These are phyloP conservation scores for Oncorhynchus kisutch DNA, from an alignment of 2,113 vertebrate species.

Conservation along the genomic window DNA sequence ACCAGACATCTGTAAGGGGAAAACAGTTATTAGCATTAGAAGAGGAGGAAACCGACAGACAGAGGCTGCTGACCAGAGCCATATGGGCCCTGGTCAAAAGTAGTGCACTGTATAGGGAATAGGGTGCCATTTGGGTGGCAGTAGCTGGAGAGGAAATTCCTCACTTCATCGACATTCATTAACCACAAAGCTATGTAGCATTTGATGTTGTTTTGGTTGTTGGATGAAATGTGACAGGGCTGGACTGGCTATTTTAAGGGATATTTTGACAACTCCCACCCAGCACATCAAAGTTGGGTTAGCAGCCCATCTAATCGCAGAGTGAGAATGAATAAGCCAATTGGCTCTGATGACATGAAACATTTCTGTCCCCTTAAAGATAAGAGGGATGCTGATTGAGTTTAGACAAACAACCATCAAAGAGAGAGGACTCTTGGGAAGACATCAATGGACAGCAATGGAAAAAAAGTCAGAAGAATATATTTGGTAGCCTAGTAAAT, in stretches of 20 bases:
- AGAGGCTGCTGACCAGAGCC: not conserved
- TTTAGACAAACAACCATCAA: slow-evolving; percentile 37
- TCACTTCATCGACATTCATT: not conserved
- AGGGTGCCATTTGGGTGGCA: not conserved
- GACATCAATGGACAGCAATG: slow-evolving; percentile 11
- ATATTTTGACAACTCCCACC: not conserved
- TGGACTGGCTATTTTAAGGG: not conserved
- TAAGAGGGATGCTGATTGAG: slow-evolving; percentile 4
- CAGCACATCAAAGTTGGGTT: too few relatives aligned
- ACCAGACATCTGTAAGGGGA: slow-evolving; percentile 78
- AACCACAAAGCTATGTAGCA: not conserved
- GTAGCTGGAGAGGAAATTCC: not conserved
- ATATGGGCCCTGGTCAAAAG: too few relatives aligned
- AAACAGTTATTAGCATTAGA: slow-evolving; percentile 6
- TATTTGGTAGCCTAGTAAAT: not conserved
- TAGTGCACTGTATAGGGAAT: not conserved
- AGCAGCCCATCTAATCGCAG: not conserved
- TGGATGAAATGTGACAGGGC: not conserved
- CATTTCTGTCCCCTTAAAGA: not conserved
- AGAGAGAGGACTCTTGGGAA: slow-evolving; percentile 14
- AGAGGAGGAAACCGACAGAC: slow-evolving; percentile 13
- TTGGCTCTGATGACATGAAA: not conserved
- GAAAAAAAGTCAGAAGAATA: not conserved
- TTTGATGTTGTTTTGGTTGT: not conserved
- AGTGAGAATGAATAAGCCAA: not conserved